Evolutionary conservation across 2,113 vertebrate species (phyloP).

Genomic region (Scolopax mira): DNA sequence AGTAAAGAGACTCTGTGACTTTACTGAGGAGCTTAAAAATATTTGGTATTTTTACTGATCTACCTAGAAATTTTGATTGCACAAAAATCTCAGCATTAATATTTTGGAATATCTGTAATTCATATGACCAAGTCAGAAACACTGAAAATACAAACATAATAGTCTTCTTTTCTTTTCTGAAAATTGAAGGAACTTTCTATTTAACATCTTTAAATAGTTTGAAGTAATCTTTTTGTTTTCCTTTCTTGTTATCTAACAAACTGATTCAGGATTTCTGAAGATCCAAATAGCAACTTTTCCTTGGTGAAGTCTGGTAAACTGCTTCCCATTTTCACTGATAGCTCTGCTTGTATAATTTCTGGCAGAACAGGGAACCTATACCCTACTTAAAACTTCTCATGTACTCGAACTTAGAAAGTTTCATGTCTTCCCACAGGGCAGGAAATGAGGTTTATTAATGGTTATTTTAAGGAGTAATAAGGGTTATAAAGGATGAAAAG

Average conservation of each 20-base stretch:
- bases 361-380: background rate
- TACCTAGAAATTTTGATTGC: background rate
- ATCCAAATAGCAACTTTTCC: background rate
- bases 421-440: background rate
- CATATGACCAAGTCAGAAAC: background rate
- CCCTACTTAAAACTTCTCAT: background rate
- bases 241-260: background rate
- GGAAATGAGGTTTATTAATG: conserved; percentile 38
- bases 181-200: background rate
- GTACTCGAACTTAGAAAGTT: background rate
- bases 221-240: background rate
- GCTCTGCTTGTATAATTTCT: background rate
- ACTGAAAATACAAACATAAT: background rate
- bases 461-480: background rate
- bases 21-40: background rate
- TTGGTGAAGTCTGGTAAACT: background rate
- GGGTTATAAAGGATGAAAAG: background rate
- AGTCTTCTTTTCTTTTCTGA: background rate
- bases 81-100: background rate
- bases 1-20: too few relatives aligned
- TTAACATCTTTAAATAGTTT: background rate
- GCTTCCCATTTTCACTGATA: background rate
- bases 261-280: background rate
- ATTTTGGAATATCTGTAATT: background rate
- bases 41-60: background rate